Evolutionary conservation across 2,797 vertebrate species (phyloP).

Genomic region (Poecilia picta): DNA sequence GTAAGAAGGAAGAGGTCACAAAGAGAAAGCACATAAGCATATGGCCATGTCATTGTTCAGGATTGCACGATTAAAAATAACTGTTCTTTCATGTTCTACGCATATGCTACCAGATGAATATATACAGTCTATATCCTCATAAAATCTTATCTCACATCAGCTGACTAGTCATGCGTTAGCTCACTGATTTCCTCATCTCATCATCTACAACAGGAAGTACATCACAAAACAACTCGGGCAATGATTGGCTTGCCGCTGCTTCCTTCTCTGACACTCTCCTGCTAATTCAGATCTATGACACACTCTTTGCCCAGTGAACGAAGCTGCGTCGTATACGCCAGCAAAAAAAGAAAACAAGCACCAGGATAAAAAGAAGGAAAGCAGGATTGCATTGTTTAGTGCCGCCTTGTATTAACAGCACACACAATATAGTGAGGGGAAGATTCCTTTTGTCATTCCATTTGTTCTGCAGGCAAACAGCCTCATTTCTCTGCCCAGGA

Average conservation of each 20-base stretch:
- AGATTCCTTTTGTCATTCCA: constrained; percentile 82
- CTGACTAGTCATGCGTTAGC: constrained; percentile 28
- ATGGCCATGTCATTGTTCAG: constrained; percentile 44
- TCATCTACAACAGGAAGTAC: constrained; percentile 43
- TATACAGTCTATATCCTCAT: constrained; percentile 1
- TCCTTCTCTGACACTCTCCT: constrained; percentile 46
- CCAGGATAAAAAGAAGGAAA: constrained; percentile 46
- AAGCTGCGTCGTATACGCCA: constrained; percentile 41
- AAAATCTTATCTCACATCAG: constrained; percentile 17
- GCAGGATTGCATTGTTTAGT: constrained; percentile 77
- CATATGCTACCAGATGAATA: constrained; percentile 13
- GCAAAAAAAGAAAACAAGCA: neutral
- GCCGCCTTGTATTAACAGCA: constrained; percentile 76
- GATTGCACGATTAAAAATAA: constrained; percentile 21
- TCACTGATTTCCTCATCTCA: constrained; percentile 25
- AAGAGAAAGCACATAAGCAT: constrained; percentile 43
- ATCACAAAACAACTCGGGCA: constrained; percentile 35
- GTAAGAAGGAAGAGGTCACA: constrained; percentile 57
- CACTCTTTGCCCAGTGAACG: constrained; percentile 43
- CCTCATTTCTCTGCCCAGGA: constrained; percentile 69
- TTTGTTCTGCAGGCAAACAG: constrained; percentile 80
- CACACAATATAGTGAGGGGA: constrained; percentile 65
- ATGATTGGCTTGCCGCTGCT: constrained; percentile 37
- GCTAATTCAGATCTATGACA: constrained; percentile 69
- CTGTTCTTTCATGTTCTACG: constrained; percentile 26